Conservation (phyloP, 2,888 invertebrate species). For the Timema cristinae region DNA sequence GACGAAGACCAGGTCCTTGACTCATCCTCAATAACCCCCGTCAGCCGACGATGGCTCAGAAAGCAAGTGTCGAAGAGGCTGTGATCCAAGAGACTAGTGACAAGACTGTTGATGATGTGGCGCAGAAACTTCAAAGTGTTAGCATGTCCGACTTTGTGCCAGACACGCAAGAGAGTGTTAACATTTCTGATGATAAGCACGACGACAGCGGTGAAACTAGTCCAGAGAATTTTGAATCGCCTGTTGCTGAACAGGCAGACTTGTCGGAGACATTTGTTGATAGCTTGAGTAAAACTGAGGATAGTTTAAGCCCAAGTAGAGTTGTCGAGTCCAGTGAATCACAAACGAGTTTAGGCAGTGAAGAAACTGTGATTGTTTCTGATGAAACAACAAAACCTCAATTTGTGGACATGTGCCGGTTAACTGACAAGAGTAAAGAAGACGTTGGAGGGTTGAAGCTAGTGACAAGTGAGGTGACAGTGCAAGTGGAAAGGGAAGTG, state of each 20-base stretch:
- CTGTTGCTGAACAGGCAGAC: constrained; percentile 10
- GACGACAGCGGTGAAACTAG: neutral
- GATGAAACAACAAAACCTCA: too few relatives aligned
- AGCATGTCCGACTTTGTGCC: too few relatives aligned
- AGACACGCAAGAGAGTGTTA: neutral
- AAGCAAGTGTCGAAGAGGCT: neutral
- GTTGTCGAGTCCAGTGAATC: neutral
- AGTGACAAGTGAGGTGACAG: constrained; percentile 26
- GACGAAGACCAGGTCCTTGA: constrained; percentile 34
- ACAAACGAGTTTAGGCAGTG: too few relatives aligned
- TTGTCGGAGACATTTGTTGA: neutral
- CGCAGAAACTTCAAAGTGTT: neutral
- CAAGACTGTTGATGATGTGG: neutral
- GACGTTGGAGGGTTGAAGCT: constrained; percentile 10
- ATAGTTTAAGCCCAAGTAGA: neutral
- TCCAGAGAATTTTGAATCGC: neutral
- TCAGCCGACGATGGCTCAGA: neutral
- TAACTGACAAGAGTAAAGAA: too few relatives aligned
- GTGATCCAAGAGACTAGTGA: neutral
- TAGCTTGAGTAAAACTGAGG: neutral
- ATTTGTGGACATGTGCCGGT: too few relatives aligned
- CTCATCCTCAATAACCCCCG: too few relatives aligned
- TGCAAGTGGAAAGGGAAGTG: constrained; percentile 53
- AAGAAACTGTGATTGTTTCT: too few relatives aligned
- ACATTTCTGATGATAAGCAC: neutral